A percentile compares a stretch with the other conserved stretches of the same genome.
Conservation (phyloP, 2,797 vertebrate species). For the Avahi laniger region DNA sequence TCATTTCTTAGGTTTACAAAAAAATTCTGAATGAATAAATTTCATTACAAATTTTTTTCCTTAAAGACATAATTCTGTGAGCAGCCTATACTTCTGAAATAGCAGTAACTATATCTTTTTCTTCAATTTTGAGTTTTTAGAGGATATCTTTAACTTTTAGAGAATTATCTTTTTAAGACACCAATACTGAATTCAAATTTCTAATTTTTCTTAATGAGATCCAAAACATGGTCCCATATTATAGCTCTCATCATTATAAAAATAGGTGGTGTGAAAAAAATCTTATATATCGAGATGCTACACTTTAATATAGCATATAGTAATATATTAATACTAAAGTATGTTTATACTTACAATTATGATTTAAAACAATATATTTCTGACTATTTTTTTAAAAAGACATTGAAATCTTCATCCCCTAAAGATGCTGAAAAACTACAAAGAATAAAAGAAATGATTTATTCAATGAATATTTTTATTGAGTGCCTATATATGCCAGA, state of each 20-base stretch:
- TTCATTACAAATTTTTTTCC: not conserved
- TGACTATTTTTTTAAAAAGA: not conserved
- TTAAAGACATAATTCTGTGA: not conserved
- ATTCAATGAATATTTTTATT: not conserved
- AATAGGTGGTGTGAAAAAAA: not conserved
- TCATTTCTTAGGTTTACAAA: not conserved
- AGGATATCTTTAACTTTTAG: not conserved
- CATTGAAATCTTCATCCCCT: not conserved
- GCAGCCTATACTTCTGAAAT: not conserved
- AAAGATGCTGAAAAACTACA: not conserved
- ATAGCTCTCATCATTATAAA: slow-evolving; percentile 2
- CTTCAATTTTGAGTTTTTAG: not conserved
- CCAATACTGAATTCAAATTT: not conserved
- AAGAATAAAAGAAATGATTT: not conserved
- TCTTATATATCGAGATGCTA: not conserved
- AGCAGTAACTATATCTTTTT: not conserved
- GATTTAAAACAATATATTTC: not conserved
- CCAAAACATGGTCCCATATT: not conserved
- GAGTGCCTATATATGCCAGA: not conserved
- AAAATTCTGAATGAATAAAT: not conserved
- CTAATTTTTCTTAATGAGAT: not conserved
- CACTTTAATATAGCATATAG: not conserved
- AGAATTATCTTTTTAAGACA: not conserved
- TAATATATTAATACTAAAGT: not conserved
- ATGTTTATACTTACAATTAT: not conserved